Conservation (phyloP, 2,797 vertebrate species). For the Alexandromys oeconomus region DNA sequence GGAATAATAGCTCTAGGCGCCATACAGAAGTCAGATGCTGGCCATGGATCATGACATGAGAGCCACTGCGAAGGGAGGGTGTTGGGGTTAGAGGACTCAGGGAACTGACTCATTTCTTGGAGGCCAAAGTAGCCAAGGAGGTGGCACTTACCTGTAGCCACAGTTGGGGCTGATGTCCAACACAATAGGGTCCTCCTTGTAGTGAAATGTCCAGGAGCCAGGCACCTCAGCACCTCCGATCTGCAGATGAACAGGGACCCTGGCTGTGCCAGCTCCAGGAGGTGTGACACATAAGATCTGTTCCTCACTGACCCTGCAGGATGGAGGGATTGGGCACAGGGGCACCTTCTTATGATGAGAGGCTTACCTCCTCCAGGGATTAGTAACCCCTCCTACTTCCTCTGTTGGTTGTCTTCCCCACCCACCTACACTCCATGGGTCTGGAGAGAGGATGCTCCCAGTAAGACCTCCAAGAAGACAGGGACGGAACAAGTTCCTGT, state of each 20-base stretch:
- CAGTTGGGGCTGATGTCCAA: slow-evolving; percentile 91
- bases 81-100: background rate
- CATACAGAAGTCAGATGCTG: slow-evolving; percentile 94
- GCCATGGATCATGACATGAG: slow-evolving; percentile 90
- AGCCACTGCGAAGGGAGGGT: slow-evolving; percentile 66
- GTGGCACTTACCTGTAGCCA: slow-evolving; percentile 90
- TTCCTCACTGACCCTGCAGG: slow-evolving; percentile 62
- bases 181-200: slow-evolving; percentile 93
- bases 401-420: background rate
- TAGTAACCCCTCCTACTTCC: background rate
- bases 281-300: slow-evolving; percentile 83
- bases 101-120: background rate
- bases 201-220: slow-evolving; percentile 91
- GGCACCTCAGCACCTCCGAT: slow-evolving; percentile 91
- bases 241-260: slow-evolving; percentile 85
- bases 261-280: background rate
- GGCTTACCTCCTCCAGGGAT: background rate
- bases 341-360: background rate
- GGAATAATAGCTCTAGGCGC: slow-evolving; percentile 90
- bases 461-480: slow-evolving; percentile 16
- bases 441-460: background rate
- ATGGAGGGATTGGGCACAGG: slow-evolving; percentile 3
- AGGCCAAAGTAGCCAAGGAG: background rate
- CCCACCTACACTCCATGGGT: background rate
- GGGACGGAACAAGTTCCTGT: background rate